Evolutionary conservation across 1,140 invertebrate genomes (phyloP).

Genomic region (Lithobius niger): DNA sequence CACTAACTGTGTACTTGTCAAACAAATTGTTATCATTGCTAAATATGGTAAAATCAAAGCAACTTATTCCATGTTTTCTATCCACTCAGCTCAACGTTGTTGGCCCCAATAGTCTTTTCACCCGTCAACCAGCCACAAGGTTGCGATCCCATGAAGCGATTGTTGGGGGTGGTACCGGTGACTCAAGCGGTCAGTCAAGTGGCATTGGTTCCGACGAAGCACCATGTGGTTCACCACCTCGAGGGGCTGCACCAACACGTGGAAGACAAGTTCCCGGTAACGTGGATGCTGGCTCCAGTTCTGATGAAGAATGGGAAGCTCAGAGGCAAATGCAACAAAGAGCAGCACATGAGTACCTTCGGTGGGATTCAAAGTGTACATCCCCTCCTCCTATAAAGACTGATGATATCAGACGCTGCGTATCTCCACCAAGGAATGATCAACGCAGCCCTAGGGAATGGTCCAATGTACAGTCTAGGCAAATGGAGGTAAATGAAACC

Average conservation of each 20-base stretch:
- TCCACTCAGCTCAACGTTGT: conserved; percentile 14
- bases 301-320: conserved; percentile 18
- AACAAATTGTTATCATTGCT: no score
- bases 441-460: no score
- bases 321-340: background rate
- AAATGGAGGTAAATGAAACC: no score
- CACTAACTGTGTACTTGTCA: no score
- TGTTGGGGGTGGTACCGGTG: conserved; percentile 5
- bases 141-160: background rate
- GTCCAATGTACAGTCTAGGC: no score
- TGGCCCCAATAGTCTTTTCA: background rate
- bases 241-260: conserved; percentile 10
- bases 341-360: conserved; percentile 9
- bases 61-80: no score
- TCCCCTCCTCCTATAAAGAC: no score
- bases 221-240: conserved; percentile 45
- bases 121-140: background rate
- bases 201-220: conserved; percentile 81
- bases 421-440: no score
- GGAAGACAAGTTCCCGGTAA: conserved; percentile 1
- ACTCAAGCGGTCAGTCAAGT: conserved; percentile 35
- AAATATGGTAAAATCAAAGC: no score
- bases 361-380: background rate
- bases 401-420: no score
- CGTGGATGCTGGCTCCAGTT: conserved; percentile 15